These are phyloP conservation scores for Coelogynopora nodosa DNA, from an alignment of 2,888 invertebrate genomes.

Conservation along the genomic window DNA sequence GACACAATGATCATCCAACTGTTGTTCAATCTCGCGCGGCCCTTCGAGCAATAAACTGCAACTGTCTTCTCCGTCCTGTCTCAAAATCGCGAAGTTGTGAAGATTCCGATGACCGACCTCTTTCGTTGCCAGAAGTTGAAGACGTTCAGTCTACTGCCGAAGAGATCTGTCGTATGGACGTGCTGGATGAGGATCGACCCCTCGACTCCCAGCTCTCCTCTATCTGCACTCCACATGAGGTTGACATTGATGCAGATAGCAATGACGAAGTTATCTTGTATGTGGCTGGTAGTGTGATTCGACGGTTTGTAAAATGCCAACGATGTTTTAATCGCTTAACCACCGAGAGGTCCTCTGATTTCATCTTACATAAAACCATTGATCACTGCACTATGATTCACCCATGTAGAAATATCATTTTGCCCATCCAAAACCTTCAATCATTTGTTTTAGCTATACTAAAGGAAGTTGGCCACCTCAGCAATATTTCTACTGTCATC, in stretches of 20 bases:
- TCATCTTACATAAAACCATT: slow-evolving; percentile 12
- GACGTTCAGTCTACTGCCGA: neutral
- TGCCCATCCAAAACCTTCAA: neutral
- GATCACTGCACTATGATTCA: slow-evolving; percentile 13
- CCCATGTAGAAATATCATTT: neutral
- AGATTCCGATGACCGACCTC: slow-evolving; percentile 3
- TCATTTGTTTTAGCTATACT: neutral
- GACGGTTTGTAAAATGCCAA: slow-evolving; percentile 8
- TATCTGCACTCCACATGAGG: neutral
- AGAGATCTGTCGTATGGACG: slow-evolving; percentile 21
- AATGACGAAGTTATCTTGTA: slow-evolving; percentile 24
- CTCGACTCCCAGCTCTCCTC: neutral
- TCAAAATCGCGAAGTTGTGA: neutral
- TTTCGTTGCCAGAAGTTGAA: slow-evolving; percentile 13
- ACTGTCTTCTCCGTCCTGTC: neutral
- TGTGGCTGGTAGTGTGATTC: slow-evolving; percentile 19
- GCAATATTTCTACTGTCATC: slow-evolving; percentile 23
- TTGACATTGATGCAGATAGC: neutral
- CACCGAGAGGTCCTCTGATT: slow-evolving; percentile 15
- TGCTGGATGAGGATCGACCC: neutral
- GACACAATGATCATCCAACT: slow-evolving; percentile 18
- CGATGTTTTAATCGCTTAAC: slow-evolving; percentile 10
- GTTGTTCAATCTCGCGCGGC: slow-evolving; percentile 19
- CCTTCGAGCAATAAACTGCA: slow-evolving; percentile 18
- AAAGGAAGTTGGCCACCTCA: neutral